Evolutionary conservation across 2,113 vertebrate genomes (phyloP).

Genomic region (Pampusana beccarii): DNA sequence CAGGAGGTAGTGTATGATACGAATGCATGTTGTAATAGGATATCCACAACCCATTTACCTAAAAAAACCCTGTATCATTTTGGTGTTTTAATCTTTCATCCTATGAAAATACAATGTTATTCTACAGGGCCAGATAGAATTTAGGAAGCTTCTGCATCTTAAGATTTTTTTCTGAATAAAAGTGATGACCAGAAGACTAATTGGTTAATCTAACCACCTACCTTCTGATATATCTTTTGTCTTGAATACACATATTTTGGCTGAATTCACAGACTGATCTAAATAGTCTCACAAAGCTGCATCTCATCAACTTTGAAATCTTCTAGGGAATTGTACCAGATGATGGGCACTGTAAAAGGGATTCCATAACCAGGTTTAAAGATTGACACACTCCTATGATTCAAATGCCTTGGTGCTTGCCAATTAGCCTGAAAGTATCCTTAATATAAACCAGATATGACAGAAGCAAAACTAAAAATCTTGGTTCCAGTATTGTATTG

Average conservation of each 20-base stretch:
- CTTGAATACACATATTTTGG: not conserved
- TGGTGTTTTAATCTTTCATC: not conserved
- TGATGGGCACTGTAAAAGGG: not conserved
- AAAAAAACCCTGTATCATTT: rapidly evolving
- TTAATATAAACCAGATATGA: not conserved
- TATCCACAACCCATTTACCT: not conserved
- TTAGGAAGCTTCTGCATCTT: not conserved
- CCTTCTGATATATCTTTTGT: not conserved
- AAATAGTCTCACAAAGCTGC: not conserved
- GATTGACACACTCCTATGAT: not conserved
- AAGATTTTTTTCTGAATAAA: not conserved
- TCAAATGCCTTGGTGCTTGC: not conserved
- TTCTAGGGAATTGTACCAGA: not conserved
- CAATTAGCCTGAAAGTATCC: not conserved
- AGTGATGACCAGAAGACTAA: not conserved
- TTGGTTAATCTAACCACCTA: not conserved
- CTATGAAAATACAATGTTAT: not conserved
- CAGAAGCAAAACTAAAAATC: not conserved
- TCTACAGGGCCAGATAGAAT: not conserved
- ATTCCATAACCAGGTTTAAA: not conserved
- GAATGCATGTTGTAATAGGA: not conserved
- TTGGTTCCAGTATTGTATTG: not conserved
- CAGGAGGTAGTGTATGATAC: not conserved
- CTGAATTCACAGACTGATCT: not conserved
- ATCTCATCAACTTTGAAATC: not conserved